Base-by-base conservation (phyloP, 2,888 invertebrate genomes). In the Microdon myrmicae region DNA sequence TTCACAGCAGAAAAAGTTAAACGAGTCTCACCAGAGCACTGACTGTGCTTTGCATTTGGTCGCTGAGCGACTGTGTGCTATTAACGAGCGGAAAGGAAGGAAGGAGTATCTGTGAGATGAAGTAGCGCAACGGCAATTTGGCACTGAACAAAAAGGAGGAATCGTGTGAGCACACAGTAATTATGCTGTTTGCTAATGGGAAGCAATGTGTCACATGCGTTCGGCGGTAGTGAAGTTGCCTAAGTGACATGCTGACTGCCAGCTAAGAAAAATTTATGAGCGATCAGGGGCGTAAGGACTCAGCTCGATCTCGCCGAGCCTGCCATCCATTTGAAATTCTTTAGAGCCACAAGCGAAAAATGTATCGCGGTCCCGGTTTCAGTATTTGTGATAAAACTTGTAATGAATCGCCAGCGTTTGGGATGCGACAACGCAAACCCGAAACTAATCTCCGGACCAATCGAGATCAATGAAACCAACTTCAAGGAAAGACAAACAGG, bases 101-200 rank as follows among this genome's bases (percentile, higher is more conserved):
- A n/a, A n/a, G n/a, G n/a, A 31, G 34, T 28, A 28, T 53, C 37
- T 53, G 31, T 13, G 13, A 14, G 23, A 22, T 41, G 58, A 44
- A 12, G 34, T 28, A 43, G 43, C 17, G 32, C 14, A 17, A 35
- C 31, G 41, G 38, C 54, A 38, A 38, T 45, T 51, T 43, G 29
- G 29, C 22, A 9, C 43, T 56, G 49, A 41, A 51, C 45, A 53
- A 47, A 58, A 64, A 35, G 14, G 43, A 58, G 8, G 20, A 58
- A 47, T 43, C 25, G 48, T 28, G 47, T 53, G 58, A 58, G 43
- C 45, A n/a, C n/a, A 51, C 58, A 64, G 64, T 64, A 64, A 64
- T 64, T 64, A 64, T 64, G 58, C 64, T 64, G 64, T 64, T 64
- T 32, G 58, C 64, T 64, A 64, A 64, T 64, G 64, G 64, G 64